Base-by-base conservation (phyloP, 1,140 invertebrate genomes). In the Macrostomum lignano region DNA sequence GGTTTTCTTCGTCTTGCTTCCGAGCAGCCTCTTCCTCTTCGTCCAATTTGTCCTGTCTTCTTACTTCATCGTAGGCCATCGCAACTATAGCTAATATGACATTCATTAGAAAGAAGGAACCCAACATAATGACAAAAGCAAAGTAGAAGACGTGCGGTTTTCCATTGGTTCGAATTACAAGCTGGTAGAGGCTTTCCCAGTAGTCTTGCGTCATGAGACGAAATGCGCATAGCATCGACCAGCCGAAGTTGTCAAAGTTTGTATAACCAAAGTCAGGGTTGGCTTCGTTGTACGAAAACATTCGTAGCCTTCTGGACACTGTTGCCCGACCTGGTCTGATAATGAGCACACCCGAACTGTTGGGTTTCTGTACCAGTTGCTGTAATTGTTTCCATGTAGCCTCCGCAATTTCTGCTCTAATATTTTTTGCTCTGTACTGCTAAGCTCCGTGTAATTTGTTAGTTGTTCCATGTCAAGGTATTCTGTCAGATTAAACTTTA, bases 41-140 rank as follows among this genome's bases (percentile, higher is more conserved):
- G 53, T 93, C 82, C 54, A 86, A 79, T 58, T 84, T 74, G 13
- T 82, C 82, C 63, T 86, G 84, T 66, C 88, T 88, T 60, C 91
- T 81, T 52, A 33, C 32, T n/a, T 33, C 20, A n/a, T 94, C 81
- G 61, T 96, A 94, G 10, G 82, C 86, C 79, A 93, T 91, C 42
- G 82, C 82, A 54, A 94, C 84, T 58, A 94, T 91, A 55, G 84
- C 84, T 64, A 94, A 74, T 61, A 93, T 93, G 61, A 94, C 71
- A 62, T 94, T 94, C 39, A 93, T 77, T 44, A 93, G 71, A 65
- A 93, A 94, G 62, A 91, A 93, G 33, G 84, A 91, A 44, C 84
- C 84, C 52, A 93, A 68, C 63, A 94, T 93, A 55, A 93, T 86
- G 50, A 91, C 84, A 38, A 33, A 9, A 7, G 26, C 26, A 17